Conservation (phyloP, 2,113 vertebrate species). For the Gobio gobio region DNA sequence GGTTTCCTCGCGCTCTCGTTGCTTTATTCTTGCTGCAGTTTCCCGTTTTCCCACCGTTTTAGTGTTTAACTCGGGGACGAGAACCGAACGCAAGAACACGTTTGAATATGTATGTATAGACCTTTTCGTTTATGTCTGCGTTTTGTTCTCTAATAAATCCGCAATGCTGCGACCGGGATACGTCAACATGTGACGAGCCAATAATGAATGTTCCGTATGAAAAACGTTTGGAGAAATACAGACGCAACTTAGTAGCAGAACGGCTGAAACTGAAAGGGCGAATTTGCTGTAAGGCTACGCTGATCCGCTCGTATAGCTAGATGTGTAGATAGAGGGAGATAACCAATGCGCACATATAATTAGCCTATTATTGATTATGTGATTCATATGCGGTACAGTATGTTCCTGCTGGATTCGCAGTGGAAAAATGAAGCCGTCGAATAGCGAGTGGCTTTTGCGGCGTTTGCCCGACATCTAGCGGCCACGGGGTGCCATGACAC, state of each 20-base stretch:
- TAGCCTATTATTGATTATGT: background rate
- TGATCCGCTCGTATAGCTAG: background rate
- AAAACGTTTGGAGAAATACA: background rate
- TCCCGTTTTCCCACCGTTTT: background rate
- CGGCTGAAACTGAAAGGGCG: too few species aligned
- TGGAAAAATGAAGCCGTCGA: constrained; percentile 15
- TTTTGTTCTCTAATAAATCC: background rate
- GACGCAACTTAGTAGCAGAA: background rate
- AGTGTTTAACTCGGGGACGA: background rate
- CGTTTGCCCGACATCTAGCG: constrained; percentile 28
- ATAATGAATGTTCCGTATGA: background rate
- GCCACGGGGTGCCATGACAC: background rate
- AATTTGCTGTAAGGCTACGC: background rate
- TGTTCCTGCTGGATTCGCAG: constrained; percentile 8
- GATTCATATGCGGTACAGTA: background rate
- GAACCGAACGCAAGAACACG: background rate
- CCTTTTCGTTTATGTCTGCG: background rate
- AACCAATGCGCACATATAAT: background rate
- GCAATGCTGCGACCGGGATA: background rate
- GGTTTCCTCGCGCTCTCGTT: constrained; percentile 51
- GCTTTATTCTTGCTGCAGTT: constrained; percentile 31
- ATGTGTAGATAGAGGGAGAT: background rate
- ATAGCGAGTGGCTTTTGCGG: background rate
- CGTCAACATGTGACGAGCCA: constrained; percentile 17
- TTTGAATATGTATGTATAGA: background rate